Conservation (phyloP, 2,888 invertebrate species). For the Trichacis sp. region DNA sequence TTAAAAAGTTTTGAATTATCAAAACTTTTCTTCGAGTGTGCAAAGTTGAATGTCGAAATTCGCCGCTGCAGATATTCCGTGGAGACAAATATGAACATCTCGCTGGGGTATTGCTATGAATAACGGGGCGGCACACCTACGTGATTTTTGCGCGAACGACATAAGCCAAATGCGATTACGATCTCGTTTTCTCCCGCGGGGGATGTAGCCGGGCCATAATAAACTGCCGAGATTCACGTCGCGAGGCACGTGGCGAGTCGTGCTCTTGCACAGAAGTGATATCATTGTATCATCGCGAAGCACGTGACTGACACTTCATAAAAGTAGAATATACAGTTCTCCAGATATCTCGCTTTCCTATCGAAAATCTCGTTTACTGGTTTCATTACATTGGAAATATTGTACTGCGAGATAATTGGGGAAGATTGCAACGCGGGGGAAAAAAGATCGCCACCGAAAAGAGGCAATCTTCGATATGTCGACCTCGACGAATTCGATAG, state of each 20-base stretch:
- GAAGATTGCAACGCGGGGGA: not conserved
- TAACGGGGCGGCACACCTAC: conserved; percentile 36
- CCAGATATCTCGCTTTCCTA: conserved; percentile 31
- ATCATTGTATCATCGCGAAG: conserved; percentile 56
- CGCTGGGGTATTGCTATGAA: conserved; percentile 4
- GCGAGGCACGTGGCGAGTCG: conserved; percentile 60
- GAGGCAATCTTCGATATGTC: too few species aligned
- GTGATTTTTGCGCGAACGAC: conserved; percentile 56
- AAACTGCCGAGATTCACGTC: conserved; percentile 56
- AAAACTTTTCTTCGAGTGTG: too few species aligned
- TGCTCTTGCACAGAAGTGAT: conserved; percentile 55
- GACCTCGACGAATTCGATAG: too few species aligned
- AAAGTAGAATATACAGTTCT: conserved; percentile 53
- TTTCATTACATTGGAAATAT: conserved; percentile 13
- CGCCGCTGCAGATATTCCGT: too few species aligned
- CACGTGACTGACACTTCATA: conserved; percentile 64
- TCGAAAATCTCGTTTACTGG: conserved; percentile 26
- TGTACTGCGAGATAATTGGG: conserved; percentile 1
- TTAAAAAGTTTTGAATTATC: too few species aligned
- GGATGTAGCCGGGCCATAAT: conserved; percentile 51
- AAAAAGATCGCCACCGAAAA: too few species aligned
- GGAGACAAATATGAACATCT: too few species aligned
- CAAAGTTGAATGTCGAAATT: too few species aligned
- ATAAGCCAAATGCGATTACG: conserved; percentile 63
- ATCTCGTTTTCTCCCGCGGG: conserved; percentile 50